Evolutionary conservation across 2,797 vertebrate genomes (phyloP).

Genomic region (Notolepis coatsorum): DNA sequence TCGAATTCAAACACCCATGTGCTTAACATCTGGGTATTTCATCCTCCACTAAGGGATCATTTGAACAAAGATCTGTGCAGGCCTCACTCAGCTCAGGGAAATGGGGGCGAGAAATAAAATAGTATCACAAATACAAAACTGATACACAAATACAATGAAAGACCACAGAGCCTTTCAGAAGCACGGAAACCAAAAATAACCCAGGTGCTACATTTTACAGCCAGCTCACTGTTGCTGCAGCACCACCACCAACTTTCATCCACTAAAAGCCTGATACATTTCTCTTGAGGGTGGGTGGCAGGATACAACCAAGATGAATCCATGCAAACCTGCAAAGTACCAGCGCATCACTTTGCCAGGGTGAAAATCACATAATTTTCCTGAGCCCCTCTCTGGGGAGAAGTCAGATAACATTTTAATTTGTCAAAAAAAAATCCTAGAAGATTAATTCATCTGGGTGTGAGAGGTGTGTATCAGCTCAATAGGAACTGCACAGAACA

Average conservation of each 20-base stretch:
- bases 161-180: not conserved
- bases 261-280: conserved; percentile 17
- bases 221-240: not conserved
- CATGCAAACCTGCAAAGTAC: not conserved
- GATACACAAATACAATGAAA: too few relatives aligned
- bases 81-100: not conserved
- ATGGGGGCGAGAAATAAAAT: not conserved
- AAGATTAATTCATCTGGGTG: conserved; percentile 38
- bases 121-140: conserved; percentile 4
- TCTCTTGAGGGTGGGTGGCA: conserved; percentile 21
- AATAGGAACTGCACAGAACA: conserved; percentile 31
- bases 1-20: too few relatives aligned
- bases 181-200: not conserved
- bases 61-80: not conserved
- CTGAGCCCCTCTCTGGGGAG: conserved; percentile 14
- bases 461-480: conserved; percentile 52
- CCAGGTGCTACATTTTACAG: not conserved
- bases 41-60: not conserved
- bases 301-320: not conserved
- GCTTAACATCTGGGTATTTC: not conserved
- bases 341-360: conserved; percentile 36
- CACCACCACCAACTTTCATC: conserved; percentile 26
- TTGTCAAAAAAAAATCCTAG: conserved; percentile 44
- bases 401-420: conserved; percentile 24
- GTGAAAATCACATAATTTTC: conserved; percentile 12